A percentile compares a stretch with the other conserved stretches of the same genome.
These are phyloP conservation scores for Plagodis pulveraria DNA, from an alignment of 2,888 invertebrate genomes.

Conservation along the genomic window DNA sequence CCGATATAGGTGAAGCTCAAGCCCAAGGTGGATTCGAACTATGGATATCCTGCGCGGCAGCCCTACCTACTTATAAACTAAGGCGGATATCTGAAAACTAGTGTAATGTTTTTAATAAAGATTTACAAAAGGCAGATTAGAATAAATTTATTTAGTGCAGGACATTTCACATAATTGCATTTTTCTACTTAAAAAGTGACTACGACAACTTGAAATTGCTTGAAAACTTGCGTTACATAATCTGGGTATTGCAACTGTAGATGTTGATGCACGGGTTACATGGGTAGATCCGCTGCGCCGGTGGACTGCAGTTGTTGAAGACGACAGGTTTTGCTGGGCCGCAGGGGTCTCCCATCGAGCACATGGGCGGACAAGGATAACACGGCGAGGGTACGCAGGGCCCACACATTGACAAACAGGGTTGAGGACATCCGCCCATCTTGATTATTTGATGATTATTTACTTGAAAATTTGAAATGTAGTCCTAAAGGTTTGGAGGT, in stretches of 20 bases:
- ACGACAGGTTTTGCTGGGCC: conserved; percentile 40
- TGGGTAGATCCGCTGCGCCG: conserved; percentile 53
- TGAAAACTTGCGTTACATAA: conserved; percentile 52
- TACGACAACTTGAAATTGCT: not conserved
- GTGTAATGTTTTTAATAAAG: not conserved
- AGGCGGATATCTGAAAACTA: no score
- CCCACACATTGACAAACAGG: conserved; percentile 10
- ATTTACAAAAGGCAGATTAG: conserved; percentile 1
- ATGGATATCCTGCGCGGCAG: no score
- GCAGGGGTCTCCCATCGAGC: conserved; percentile 20
- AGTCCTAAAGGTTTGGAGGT: conserved; percentile 23
- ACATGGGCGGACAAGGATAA: conserved; percentile 25
- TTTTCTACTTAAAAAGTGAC: not conserved
- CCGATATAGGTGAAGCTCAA: no score
- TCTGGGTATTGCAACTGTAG: conserved; percentile 77
- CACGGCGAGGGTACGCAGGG: conserved; percentile 18
- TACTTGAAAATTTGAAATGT: conserved; percentile 36
- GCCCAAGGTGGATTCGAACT: no score
- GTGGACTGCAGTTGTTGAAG: conserved; percentile 51
- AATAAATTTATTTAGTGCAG: conserved; percentile 19
- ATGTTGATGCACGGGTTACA: conserved; percentile 76
- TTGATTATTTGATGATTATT: conserved; percentile 30
- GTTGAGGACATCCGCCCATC: conserved; percentile 35
- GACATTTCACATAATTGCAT: conserved; percentile 23
- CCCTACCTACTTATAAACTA: no score